A percentile compares a stretch with the other conserved stretches of the same genome.
Conservation (phyloP, 2,888 invertebrate species). For the Andrena camellia region DNA sequence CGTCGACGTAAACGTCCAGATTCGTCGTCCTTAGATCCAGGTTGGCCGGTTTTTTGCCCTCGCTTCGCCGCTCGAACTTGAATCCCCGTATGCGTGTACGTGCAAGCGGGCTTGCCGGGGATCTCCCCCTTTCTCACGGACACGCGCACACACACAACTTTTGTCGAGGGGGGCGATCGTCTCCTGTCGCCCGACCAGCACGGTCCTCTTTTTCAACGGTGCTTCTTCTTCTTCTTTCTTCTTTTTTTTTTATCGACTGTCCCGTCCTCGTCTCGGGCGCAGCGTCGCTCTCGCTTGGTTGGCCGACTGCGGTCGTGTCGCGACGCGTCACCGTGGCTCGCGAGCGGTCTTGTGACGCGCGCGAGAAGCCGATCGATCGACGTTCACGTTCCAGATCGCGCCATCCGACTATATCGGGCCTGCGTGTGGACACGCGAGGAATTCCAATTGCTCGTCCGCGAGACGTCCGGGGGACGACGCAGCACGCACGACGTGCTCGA, state of each 20-base stretch:
- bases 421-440: slow-evolving; percentile 68
- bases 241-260: neutral
- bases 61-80: neutral
- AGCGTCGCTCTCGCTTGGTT: neutral
- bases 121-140: neutral
- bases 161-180: neutral
- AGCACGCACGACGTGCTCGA: slow-evolving; percentile 49
- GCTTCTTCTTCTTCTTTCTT: neutral
- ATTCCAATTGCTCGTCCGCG: slow-evolving; percentile 65
- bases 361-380: slow-evolving; percentile 63
- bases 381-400: slow-evolving; percentile 70
- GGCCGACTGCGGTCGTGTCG: slow-evolving; percentile 7
- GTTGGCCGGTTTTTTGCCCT: slow-evolving; percentile 35
- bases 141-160: neutral
- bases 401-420: slow-evolving; percentile 69
- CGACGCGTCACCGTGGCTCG: slow-evolving; percentile 44
- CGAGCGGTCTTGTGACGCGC: slow-evolving; percentile 59
- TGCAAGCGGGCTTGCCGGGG: neutral
- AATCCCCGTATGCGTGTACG: neutral
- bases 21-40: slow-evolving; percentile 65
- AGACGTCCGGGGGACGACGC: slow-evolving; percentile 47
- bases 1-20: slow-evolving; percentile 43
- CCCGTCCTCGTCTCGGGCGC: neutral
- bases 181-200: neutral
- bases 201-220: neutral